Percentiles rank a stretch among this genome's conserved stretches.
Evolutionary conservation across 2,797 vertebrate species (phyloP).

Genomic region (Meda fulgida): DNA sequence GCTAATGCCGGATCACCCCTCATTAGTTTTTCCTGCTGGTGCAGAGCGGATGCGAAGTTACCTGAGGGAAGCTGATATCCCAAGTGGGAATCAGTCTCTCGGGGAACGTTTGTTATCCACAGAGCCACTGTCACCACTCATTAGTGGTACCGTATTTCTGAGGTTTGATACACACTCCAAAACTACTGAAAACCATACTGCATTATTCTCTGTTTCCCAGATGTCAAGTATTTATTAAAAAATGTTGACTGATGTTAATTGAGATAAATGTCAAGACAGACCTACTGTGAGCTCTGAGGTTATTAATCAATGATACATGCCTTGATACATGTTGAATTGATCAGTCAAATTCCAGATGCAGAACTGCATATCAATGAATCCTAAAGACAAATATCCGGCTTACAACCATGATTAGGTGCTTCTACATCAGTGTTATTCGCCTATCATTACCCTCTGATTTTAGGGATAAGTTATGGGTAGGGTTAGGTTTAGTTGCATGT

Average conservation of each 20-base stretch:
- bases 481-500: neutral
- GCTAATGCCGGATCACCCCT: conserved; percentile 43
- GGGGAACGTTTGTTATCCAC: conserved; percentile 43
- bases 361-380: neutral
- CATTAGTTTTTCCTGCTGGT: conserved; percentile 38
- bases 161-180: conserved; percentile 28
- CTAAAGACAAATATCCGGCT: neutral
- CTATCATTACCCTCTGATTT: neutral
- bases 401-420: neutral
- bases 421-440: neutral
- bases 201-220: neutral
- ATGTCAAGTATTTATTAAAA: neutral
- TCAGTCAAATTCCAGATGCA: neutral
- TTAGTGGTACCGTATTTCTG: conserved; percentile 43
- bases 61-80: conserved; percentile 52
- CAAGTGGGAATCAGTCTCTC: conserved; percentile 29
- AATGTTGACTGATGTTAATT: neutral
- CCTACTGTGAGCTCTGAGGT: neutral
- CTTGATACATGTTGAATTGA: neutral
- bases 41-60: conserved; percentile 47
- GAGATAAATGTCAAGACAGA: neutral
- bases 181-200: conserved; percentile 23
- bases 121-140: conserved; percentile 48
- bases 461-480: neutral
- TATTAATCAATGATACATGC: neutral